Evolutionary conservation across 2,113 vertebrate species (phyloP).

Genomic region (Xiphophorus maculatus): DNA sequence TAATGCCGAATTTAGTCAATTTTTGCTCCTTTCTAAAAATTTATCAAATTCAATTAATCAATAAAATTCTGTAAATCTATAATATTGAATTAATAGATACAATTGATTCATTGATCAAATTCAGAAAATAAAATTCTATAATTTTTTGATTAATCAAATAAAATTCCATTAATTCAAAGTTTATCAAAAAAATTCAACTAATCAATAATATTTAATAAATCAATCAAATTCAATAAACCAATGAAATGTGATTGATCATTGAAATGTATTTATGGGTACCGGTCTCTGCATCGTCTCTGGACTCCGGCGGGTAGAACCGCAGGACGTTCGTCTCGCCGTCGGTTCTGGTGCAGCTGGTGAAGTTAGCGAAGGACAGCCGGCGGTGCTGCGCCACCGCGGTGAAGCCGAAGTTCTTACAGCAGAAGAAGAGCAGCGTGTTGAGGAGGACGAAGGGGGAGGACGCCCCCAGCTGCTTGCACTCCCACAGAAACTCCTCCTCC

Average conservation of each 20-base stretch:
- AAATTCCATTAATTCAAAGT: neutral
- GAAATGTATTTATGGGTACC: conserved; percentile 15
- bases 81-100: no score
- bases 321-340: conserved; percentile 87
- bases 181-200: no score
- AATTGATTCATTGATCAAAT: no score
- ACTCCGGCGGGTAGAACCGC: conserved; percentile 88
- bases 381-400: conserved; percentile 90
- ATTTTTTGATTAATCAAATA: no score
- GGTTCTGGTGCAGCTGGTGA: conserved; percentile 87
- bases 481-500: conserved; percentile 95
- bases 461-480: conserved; percentile 94
- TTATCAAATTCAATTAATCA: no score
- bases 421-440: conserved; percentile 97
- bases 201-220: no score
- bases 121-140: no score
- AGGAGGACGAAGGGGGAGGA: conserved; percentile 95
- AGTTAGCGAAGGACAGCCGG: conserved; percentile 89
- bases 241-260: no score
- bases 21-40: no score
- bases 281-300: conserved; percentile 58
- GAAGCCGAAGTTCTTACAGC: conserved; percentile 93
- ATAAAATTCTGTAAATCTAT: no score
- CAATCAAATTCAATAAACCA: no score
- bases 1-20: no score